These are phyloP conservation scores for Pitta sordida DNA, from an alignment of 2,113 vertebrate genomes.

Conservation along the genomic window DNA sequence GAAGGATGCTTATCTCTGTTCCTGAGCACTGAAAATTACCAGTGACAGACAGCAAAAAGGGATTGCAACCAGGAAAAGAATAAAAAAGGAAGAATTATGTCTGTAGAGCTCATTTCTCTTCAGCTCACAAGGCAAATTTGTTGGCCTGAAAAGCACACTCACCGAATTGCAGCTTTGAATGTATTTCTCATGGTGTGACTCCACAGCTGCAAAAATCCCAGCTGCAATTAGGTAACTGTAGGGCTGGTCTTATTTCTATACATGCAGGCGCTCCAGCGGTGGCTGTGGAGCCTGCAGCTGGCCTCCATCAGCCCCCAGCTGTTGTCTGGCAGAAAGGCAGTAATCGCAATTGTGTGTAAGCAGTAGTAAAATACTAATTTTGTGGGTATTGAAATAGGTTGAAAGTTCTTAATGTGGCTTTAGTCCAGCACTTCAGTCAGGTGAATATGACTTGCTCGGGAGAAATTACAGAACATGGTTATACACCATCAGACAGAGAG, in stretches of 20 bases:
- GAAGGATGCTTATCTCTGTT: slow-evolving; percentile 4
- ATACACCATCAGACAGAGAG: not conserved
- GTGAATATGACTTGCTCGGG: not conserved
- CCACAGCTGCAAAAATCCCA: slow-evolving; percentile 67
- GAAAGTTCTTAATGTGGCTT: not conserved
- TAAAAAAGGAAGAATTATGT: not conserved
- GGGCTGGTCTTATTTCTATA: slow-evolving; percentile 40
- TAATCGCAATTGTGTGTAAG: slow-evolving; percentile 22
- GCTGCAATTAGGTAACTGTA: slow-evolving; percentile 56
- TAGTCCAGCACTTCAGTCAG: not conserved
- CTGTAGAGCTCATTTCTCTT: slow-evolving; percentile 12
- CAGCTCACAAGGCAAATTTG: slow-evolving; percentile 40
- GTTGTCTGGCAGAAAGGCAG: slow-evolving; percentile 48
- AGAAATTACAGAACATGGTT: not conserved
- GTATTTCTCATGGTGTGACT: slow-evolving; percentile 47
- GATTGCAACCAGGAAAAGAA: not conserved
- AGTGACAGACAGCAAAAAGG: not conserved
- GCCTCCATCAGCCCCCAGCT: slow-evolving; percentile 63
- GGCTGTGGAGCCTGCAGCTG: slow-evolving; percentile 66
- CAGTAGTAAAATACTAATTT: slow-evolving; percentile 42
- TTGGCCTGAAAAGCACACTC: slow-evolving; percentile 12
- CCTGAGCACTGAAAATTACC: not conserved
- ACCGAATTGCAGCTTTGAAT: slow-evolving; percentile 37
- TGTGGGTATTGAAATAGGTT: not conserved
- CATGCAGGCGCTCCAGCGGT: slow-evolving; percentile 18